Percentiles rank a stretch among this genome's conserved stretches.
Conservation (phyloP, 2,113 vertebrate genomes). For the Phrynosoma platyrhinos region DNA sequence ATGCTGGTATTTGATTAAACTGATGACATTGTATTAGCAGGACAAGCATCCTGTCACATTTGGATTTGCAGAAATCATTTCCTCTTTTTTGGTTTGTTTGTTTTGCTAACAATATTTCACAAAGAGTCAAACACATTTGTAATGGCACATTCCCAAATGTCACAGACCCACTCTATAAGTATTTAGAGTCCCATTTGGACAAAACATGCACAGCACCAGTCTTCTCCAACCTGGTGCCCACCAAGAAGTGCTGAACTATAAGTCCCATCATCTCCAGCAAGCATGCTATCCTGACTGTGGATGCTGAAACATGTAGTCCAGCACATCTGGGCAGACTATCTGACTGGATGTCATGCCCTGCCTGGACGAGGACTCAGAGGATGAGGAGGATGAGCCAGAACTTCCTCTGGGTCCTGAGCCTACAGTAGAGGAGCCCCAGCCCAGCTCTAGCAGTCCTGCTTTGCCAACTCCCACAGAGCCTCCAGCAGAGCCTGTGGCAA, state of each 20-base stretch:
- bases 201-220: rapidly evolving
- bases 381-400: too few species aligned
- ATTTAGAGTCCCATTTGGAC: background rate
- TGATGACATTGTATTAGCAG: background rate
- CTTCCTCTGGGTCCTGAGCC: too few species aligned
- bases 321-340: too few species aligned
- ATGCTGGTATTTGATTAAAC: background rate
- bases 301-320: too few species aligned
- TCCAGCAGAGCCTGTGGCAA: too few species aligned
- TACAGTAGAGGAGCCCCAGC: too few species aligned
- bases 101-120: rapidly evolving
- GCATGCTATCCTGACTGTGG: background rate
- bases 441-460: too few species aligned
- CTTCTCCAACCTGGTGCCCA: background rate
- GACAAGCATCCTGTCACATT: background rate
- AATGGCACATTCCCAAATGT: conserved; percentile 16
- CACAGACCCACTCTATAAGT: background rate
- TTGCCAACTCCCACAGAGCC: too few species aligned
- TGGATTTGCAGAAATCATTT: background rate
- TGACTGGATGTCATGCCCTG: too few species aligned
- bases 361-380: too few species aligned
- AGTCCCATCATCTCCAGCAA: background rate
- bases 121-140: conserved; percentile 6
- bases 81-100: conserved; percentile 7
- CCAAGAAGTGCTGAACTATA: background rate